Base-by-base conservation (phyloP, 2,888 invertebrate genomes). In the Tenthredo distinguenda region DNA sequence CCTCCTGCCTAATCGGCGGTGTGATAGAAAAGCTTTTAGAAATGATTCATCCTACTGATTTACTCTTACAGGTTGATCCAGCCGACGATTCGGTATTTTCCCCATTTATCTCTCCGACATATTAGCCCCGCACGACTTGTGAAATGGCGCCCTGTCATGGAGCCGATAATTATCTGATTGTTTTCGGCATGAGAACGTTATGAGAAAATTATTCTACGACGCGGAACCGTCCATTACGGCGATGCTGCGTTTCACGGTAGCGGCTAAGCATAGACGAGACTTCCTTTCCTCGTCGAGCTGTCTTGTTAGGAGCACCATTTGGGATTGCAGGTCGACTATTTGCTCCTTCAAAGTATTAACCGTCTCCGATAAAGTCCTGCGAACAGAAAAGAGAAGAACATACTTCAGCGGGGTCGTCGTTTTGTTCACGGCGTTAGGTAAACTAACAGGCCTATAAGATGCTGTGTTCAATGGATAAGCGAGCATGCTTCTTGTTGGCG, bases 311-410 rank as follows among this genome's bases (percentile, higher is more conserved):
- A 95, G 94, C 86, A 94, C 94, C 89, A 96, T 95, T 92, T 96
- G 95, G 87, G 94, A 91, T 92, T 96, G 96, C 88, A 97, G 93
- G 86, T 95, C 95, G 90, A 95, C 95, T 87, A 97, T 94, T 94
- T 97, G 96, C 91, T 96, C 96, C 92, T 96, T 96, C 90, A 97
- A 93, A 87, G 96, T 95, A 94, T 97, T 96, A 87, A 97, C 96
- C 85, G 97, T 96, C 89, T 97, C 96, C 93, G 97, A 96, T 89
- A 97, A 94, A 90, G 96, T 96, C 92, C 97, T 96, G 91, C 90
- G 93, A 93, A 82, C 93, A 90, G 18, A 92, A 91, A 85, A 93
- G 94, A 94, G 88, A 94, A 93, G 84, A 95, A 77, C 50, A 40
- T 31, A n/a, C 21, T 77, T 10, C 62, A 62, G 26, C 62, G 21